Base-by-base conservation (phyloP, 2,113 vertebrate species). In the Prochilodus magdalenae region DNA sequence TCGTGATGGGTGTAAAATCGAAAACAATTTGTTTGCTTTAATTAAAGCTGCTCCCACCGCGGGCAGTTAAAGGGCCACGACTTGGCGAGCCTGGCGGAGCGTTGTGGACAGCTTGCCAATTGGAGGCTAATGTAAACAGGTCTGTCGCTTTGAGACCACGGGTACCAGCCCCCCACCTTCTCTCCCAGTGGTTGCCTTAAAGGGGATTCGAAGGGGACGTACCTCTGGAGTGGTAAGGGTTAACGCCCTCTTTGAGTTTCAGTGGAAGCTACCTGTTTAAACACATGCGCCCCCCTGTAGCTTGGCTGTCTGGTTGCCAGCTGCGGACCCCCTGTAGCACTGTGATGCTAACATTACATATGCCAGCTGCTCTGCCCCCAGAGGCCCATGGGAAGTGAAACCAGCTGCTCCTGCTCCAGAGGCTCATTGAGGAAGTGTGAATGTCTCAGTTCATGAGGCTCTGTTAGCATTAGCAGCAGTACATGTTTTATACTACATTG, bases 21-120 rank as follows among this genome's bases (percentile, higher is more conserved):
- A 91, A 89, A 33, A 79, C 86, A 88, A 90, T 90, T 87, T 88
- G 89, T 90, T 75, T n/a, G 77, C n/a, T 89, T 87, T 92, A 92
- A 91, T 91, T 89, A 90, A 91, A 90, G 87, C 79, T 73, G 84
- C 87, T 89, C 83, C 87, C 88, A 59, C 20, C 79, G 87, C 24
- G 47, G 22, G 51, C 26, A 24, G 60, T 87, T 87, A 81, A 40
- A 77, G 87, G 89, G 87, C 86, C 86, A 83, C 84, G 85, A 84
- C 82, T 88, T 88, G 81, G 87, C 83, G 76, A 87, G 89, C 89
- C 51, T 26, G 22, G 30, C 6, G 6, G 6, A 36, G 40, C 4
- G 8, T 11, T 8, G 40, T 44, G 40, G 87, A 88, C 88, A 86
- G 83, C 47, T 87, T 89, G 88, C 88, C 87, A 82, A 86, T 90